A percentile compares a stretch with the other conserved stretches of the same genome.
Evolutionary conservation across 2,888 invertebrate species (phyloP).

Genomic region (Lomographa bimaculata): DNA sequence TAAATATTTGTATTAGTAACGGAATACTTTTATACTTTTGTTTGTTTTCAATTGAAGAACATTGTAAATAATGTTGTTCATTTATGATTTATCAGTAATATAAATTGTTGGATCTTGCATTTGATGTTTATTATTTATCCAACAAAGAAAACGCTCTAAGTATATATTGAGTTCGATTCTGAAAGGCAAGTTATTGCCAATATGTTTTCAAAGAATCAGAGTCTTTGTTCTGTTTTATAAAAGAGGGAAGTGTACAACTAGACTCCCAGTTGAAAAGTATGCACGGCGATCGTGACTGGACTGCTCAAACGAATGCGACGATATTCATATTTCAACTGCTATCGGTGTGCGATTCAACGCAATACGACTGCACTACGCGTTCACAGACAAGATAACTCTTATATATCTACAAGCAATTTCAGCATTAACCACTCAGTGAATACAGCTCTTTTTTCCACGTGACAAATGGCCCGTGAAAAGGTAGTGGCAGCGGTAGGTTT

Average conservation of each 20-base stretch:
- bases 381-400: conserved; percentile 27
- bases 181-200: conserved; percentile 3
- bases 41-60: too few relatives aligned
- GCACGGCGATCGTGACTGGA: conserved; percentile 52
- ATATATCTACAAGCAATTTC: conserved; percentile 7
- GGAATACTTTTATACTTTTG: too few relatives aligned
- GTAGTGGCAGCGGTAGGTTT: conserved; percentile 35
- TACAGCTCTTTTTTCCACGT: conserved; percentile 9
- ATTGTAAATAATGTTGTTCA: too few relatives aligned
- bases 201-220: background rate
- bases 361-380: conserved; percentile 42
- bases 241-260: conserved; percentile 4
- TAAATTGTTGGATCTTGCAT: too few relatives aligned
- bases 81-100: too few relatives aligned
- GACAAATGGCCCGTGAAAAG: conserved; percentile 31
- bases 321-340: conserved; percentile 64
- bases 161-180: too few relatives aligned
- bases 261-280: conserved; percentile 36
- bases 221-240: conserved; percentile 10
- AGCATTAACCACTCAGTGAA: conserved; percentile 2
- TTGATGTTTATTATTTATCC: too few relatives aligned
- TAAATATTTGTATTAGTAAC: too few relatives aligned
- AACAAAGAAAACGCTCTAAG: too few relatives aligned
- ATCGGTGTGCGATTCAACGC: conserved; percentile 50
- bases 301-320: conserved; percentile 48